A percentile compares a stretch with the other conserved stretches of the same genome.
phyloP scores from a whole-genome alignment of 2,113 vertebrate species.

The Stercorarius parasiticus region DNA sequence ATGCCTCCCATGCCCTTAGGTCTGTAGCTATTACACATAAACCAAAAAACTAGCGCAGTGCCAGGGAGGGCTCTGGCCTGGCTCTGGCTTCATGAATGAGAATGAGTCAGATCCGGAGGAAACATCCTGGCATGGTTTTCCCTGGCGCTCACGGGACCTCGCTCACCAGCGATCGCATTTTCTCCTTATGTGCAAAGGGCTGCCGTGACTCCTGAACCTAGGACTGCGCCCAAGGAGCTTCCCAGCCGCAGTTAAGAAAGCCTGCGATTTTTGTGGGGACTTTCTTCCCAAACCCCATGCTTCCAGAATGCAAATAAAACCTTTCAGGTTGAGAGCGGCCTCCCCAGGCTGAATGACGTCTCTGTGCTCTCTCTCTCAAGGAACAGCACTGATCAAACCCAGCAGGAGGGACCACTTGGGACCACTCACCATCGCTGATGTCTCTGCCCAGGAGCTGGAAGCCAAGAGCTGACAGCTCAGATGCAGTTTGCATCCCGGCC shows the following conservation, averaged over 20 bases:
- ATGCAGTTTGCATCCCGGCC: neutral
- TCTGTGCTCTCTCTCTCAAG: neutral
- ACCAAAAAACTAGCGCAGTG: constrained; percentile 28
- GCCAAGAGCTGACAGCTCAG: neutral
- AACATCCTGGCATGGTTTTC: constrained; percentile 33
- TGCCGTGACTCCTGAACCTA: neutral
- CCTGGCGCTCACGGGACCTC: neutral
- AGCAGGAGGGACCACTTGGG: neutral
- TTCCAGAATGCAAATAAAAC: neutral
- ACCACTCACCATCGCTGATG: fast-evolving
- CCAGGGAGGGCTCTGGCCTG: constrained; percentile 47
- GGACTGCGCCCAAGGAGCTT: fast-evolving
- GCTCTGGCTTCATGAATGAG: constrained; percentile 41
- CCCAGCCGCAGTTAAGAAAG: neutral
- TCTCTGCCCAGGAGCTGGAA: neutral
- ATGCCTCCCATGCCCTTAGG: constrained; percentile 48
- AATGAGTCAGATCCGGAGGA: constrained; percentile 39
- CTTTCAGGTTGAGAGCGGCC: neutral
- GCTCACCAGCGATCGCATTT: neutral
- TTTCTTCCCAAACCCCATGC: neutral
- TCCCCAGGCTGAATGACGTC: neutral
- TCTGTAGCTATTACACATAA: constrained; percentile 54
- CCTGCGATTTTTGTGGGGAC: neutral
- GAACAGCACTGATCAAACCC: neutral
- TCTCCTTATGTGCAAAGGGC: neutral